These are phyloP conservation scores for Drosophila pseudoobscura DNA, from an alignment of 1,140 invertebrate genomes.

Conservation along the genomic window DNA sequence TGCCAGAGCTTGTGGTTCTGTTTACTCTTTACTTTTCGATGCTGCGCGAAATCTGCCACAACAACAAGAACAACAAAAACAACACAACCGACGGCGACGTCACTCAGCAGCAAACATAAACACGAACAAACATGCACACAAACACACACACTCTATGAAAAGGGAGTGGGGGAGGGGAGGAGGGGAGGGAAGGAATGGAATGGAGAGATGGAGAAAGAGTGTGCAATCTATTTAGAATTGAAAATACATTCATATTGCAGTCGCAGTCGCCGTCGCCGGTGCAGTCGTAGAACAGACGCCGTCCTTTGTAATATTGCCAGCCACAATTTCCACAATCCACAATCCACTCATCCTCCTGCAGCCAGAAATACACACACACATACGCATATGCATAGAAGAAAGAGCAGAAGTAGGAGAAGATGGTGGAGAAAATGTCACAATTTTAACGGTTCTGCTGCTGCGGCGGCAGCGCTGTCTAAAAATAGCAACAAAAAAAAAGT, in stretches of 20 bases:
- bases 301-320: conserved; percentile 9
- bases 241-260: conserved; percentile 56
- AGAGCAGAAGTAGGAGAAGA: conserved; percentile 5
- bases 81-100: conserved; percentile 28
- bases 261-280: neutral
- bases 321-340: neutral
- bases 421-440: conserved; percentile 73
- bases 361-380: conserved; percentile 28
- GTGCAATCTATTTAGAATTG: conserved; percentile 53
- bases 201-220: too few species aligned
- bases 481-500: conserved; percentile 62
- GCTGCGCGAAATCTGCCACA: conserved; percentile 60
- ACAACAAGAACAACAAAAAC: conserved; percentile 4
- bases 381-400: conserved; percentile 14
- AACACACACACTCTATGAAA: conserved; percentile 9
- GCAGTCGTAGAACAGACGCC: neutral
- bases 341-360: conserved; percentile 8
- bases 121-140: conserved; percentile 22
- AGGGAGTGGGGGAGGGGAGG: neutral
- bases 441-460: conserved; percentile 49
- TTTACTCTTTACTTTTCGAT: conserved; percentile 60
- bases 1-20: conserved; percentile 2
- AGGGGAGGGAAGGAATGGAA: too few species aligned
- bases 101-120: conserved; percentile 59
- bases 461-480: conserved; percentile 45